Conservation (phyloP, 2,888 invertebrate species). For the Acheta domesticus region DNA sequence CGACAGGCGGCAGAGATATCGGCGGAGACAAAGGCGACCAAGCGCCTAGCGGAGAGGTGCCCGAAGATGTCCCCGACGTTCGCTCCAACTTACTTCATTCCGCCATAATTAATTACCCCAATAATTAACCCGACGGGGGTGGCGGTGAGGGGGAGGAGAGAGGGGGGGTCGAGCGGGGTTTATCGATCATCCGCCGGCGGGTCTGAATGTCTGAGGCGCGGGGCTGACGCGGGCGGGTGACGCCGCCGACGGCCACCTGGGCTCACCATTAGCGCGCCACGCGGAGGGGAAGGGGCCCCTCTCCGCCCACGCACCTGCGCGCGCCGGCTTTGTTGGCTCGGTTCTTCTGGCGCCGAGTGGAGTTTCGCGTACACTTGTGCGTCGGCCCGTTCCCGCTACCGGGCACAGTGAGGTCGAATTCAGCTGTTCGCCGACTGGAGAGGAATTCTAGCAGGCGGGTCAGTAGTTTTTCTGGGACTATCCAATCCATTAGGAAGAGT, state of each 20-base stretch:
- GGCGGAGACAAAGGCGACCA: neutral
- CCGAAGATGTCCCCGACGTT: neutral
- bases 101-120: neutral
- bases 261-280: neutral
- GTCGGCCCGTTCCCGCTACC: too few species aligned
- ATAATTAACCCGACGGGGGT: neutral
- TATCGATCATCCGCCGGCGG: neutral
- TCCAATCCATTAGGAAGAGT: too few species aligned
- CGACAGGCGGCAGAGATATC: neutral
- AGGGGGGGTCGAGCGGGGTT: neutral
- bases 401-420: too few species aligned
- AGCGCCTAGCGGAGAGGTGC: neutral
- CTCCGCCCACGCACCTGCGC: neutral
- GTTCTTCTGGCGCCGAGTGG: neutral
- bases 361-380: too few species aligned
- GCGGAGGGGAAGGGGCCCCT: neutral
- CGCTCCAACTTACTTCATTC: neutral
- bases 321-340: neutral
- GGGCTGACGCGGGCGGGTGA: neutral
- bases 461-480: too few species aligned
- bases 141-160: neutral
- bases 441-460: too few species aligned
- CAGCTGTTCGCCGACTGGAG: too few species aligned
- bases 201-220: conserved; percentile 5
- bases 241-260: neutral